Conservation (phyloP, 23 tunicate genomes). For the Aplidium turbinatum region DNA sequence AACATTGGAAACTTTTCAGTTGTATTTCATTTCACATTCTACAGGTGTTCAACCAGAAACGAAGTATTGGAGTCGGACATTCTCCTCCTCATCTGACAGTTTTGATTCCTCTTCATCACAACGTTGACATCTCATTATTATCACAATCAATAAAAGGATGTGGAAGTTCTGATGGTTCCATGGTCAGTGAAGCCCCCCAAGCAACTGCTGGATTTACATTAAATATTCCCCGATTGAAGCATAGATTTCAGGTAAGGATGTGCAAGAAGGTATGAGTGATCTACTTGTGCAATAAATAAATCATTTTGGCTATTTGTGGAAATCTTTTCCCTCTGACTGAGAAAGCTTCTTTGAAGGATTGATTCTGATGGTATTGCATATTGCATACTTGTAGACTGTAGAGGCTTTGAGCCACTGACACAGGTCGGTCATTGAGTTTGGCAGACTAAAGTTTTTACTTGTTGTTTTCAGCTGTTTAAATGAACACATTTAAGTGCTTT, state of each 20-base stretch:
- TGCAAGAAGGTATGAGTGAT: too few relatives aligned
- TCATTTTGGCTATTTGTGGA: too few relatives aligned
- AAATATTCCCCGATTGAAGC: slow-evolving; percentile 69
- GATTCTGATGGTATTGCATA: too few relatives aligned
- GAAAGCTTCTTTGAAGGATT: too few relatives aligned
- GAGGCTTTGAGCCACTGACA: too few relatives aligned
- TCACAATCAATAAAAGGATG: slow-evolving; percentile 34
- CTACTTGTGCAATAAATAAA: too few relatives aligned
- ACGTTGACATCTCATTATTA: slow-evolving; percentile 41
- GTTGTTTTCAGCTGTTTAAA: too few relatives aligned
- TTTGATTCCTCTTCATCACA: slow-evolving; percentile 71
- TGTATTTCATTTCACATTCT: neutral
- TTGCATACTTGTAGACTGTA: too few relatives aligned
- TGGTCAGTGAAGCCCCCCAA: slow-evolving; percentile 21
- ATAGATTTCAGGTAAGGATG: slow-evolving; percentile 66
- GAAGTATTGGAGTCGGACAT: slow-evolving; percentile 55
- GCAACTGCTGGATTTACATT: slow-evolving; percentile 71
- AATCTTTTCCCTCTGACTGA: too few relatives aligned
- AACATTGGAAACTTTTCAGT: neutral
- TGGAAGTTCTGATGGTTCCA: slow-evolving; percentile 25
- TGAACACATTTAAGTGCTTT: too few relatives aligned
- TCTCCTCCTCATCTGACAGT: slow-evolving; percentile 71
- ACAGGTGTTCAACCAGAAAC: slow-evolving; percentile 54
- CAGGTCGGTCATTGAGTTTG: too few relatives aligned
- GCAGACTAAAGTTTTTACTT: too few relatives aligned